Conservation (phyloP, 2,888 invertebrate genomes). For the Ferrisia virgata region DNA sequence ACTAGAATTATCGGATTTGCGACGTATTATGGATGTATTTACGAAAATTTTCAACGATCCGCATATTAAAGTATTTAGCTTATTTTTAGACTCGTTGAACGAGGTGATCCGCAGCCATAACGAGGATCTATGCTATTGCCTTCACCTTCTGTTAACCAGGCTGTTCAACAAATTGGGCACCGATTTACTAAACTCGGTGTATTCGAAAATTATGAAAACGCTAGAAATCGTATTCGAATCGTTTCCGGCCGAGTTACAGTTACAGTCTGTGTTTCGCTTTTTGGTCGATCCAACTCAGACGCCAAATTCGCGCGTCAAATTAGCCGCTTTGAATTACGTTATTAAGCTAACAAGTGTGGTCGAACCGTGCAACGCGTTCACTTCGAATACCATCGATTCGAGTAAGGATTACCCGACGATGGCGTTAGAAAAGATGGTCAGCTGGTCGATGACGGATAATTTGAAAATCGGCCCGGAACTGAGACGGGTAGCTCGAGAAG, state of each 20-base stretch:
- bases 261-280: constrained; percentile 65
- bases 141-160: constrained; percentile 84
- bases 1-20: constrained; percentile 67
- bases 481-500: constrained; percentile 63
- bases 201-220: constrained; percentile 83
- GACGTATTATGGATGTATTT: constrained; percentile 86
- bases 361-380: constrained; percentile 51
- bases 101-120: constrained; percentile 84
- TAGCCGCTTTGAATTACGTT: constrained; percentile 70
- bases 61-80: constrained; percentile 84
- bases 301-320: constrained; percentile 77
- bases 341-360: constrained; percentile 59
- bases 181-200: constrained; percentile 87
- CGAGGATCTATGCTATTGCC: constrained; percentile 86
- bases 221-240: constrained; percentile 71
- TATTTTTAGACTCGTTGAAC: constrained; percentile 89
- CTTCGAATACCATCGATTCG: constrained; percentile 48
- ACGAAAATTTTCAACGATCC: constrained; percentile 97
- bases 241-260: constrained; percentile 62
- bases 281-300: constrained; percentile 89
- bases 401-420: constrained; percentile 56
- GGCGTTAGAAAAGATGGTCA: constrained; percentile 70
- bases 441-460: constrained; percentile 68
- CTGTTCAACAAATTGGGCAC: constrained; percentile 85
- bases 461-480: constrained; percentile 66